Evolutionary conservation across 2,888 invertebrate genomes (phyloP), one percentile per base, ranked within the genome.

Genomic region (Augochlorella aurata): DNA sequence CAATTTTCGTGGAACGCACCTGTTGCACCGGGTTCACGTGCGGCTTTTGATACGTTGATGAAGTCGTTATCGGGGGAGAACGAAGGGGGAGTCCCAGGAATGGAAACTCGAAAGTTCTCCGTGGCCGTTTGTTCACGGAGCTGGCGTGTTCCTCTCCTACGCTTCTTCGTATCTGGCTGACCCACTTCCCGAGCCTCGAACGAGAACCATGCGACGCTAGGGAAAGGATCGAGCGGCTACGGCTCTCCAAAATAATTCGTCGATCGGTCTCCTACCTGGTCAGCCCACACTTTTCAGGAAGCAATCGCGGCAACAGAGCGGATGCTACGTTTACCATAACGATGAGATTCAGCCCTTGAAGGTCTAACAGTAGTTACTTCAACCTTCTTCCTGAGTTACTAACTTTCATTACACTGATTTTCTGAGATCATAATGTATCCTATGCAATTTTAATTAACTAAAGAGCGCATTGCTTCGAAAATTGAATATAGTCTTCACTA

Each of bases 101-200:
- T 58, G 58, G 52, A 71, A 63, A 47, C 79, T 81, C 87, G 82
- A 87, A 86, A 87, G 81, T 82, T 86, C 66, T 70, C 65, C 74
- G 74, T 72, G 76, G 24, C 50, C 77, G 77, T 38, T 54, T 61
- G 69, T 79, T 72, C 88, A 50, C 79, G 68, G 77, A 47, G 79
- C 82, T 78, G 79, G 68, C 77, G 63, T 71, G 77, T 75, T 87
- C 76, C 58, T 87, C 88, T 87, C 83, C 87, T 83, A 83, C 82
- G 87, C 84, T 80, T 87, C 84, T 88, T 88, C 89, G 83, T 89
- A 88, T 90, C 90, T 88, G 87, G 85, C 66, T 90, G 91, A 91
- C 90, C 90, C 88, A 90, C 90, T 90, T 90, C 78, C 79, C 82
- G 83, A 80, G 79, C 83, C 87, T 76, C 72, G 74, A 66, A 78